These are phyloP conservation scores for Steromphala cineraria DNA, from an alignment of 2,888 invertebrate genomes.

Conservation along the genomic window DNA sequence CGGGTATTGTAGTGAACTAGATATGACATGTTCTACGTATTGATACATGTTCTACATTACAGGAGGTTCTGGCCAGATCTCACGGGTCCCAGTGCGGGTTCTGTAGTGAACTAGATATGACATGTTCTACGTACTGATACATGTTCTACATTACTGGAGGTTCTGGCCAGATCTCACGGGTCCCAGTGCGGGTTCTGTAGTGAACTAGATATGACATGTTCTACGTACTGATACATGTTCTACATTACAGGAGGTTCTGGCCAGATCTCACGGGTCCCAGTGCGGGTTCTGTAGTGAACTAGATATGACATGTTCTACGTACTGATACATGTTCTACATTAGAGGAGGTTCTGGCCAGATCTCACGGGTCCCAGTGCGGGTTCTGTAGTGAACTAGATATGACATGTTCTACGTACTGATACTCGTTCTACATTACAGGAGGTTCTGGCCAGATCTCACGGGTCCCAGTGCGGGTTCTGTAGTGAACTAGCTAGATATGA, in stretches of 20 bases:
- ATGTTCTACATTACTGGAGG: conserved; percentile 46
- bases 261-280: conserved; percentile 93
- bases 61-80: conserved; percentile 85
- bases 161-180: conserved; percentile 92
- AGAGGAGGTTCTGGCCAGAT: conserved; percentile 83
- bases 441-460: conserved; percentile 90
- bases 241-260: conserved; percentile 79
- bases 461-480: conserved; percentile 96
- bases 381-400: conserved; percentile 81
- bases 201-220: too few relatives aligned
- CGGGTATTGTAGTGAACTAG: conserved; percentile 85
- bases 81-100: conserved; percentile 97
- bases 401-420: background rate
- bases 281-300: conserved; percentile 88
- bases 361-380: conserved; percentile 96
- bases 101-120: conserved; percentile 79
- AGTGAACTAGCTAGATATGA: conserved; percentile 72
- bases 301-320: too few relatives aligned
- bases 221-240: background rate
- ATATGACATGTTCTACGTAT: too few relatives aligned
- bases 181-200: conserved; percentile 96
- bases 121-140: background rate
- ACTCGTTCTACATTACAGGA: conserved; percentile 44
- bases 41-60: conserved; percentile 5
- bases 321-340: background rate